Base-by-base conservation (phyloP, 2,888 invertebrate genomes). In the Tenthredo livida region DNA sequence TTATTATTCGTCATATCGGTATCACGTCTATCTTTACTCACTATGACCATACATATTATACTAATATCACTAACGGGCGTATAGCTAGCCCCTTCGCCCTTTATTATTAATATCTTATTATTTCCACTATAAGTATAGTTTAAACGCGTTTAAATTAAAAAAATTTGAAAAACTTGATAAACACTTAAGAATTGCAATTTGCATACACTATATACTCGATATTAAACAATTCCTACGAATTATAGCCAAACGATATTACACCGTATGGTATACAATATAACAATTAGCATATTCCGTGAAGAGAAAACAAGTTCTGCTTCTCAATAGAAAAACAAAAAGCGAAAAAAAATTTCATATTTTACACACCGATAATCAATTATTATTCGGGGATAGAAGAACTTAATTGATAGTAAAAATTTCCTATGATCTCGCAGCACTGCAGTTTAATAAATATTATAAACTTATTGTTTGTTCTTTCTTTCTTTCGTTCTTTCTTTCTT, bases 1-100 rank as follows among this genome's bases (percentile, higher is more conserved):
- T 77, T 29, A 80, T 61, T 61, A 80, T 80, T 80, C 80, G 80
- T 80, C 80, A 80, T 80, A 80, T 80, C 80, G 80, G 61, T 80
- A 80, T 80, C 80, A 80, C 80, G n/a, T 80, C 80, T 80, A 80
- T 58, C 80, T 80, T 80, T 80, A 80, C 61, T 40, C 37, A 61
- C n/a, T n/a, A 40, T 80, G 58, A 80, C 80, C 58, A 75, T 25
- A 47, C 75, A n/a, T 2, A n/a, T 2, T 54, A 77, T 29, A 43
- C 29, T 50, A 77, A 29, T 29, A 47, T 43, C 58, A 37, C 17
- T 17, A 21, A 58, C 54, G 54, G 43, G n/a, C 12, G 54, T 21
- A 2, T 29, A 29, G n/a, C n/a, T 29, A 33, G 54, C 70, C 37
- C 70, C 78, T 78, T 58, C 33, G 54, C 78, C 78, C 78, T 58